These are phyloP conservation scores for Petrolisthes manimaculis DNA, from an alignment of 2,888 invertebrate genomes.

Conservation along the genomic window DNA sequence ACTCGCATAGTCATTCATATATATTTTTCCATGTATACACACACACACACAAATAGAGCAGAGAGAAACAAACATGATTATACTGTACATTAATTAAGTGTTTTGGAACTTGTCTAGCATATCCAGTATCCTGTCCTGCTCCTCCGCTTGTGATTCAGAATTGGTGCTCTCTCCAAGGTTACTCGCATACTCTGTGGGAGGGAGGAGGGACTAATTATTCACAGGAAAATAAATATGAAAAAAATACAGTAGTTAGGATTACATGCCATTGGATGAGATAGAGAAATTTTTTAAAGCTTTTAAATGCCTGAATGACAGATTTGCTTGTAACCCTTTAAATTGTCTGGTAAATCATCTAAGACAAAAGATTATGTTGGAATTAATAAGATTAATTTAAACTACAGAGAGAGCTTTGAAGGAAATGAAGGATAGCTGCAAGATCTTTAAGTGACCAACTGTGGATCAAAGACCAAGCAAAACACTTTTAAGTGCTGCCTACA, in stretches of 20 bases:
- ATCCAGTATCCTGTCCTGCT: constrained; percentile 91
- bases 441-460: not conserved
- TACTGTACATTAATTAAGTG: constrained; percentile 37
- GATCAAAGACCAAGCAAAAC: not conserved
- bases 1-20: no score
- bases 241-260: not conserved
- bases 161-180: constrained; percentile 90
- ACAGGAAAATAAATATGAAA: not conserved
- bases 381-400: not conserved
- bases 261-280: not conserved
- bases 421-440: not conserved
- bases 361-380: no score
- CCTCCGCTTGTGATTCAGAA: constrained; percentile 85
- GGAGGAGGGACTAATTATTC: not conserved
- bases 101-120: constrained; percentile 91
- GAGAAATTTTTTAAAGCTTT: not conserved
- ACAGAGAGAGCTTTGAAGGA: not conserved
- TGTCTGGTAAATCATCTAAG: no score
- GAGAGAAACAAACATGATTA: no score
- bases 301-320: no score
- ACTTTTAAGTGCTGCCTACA: no score
- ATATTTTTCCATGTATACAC: no score
- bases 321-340: no score
- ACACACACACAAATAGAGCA: no score
- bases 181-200: constrained; percentile 86